These are phyloP conservation scores for Falco biarmicus DNA, from an alignment of 2,797 vertebrate species.

Conservation along the genomic window DNA sequence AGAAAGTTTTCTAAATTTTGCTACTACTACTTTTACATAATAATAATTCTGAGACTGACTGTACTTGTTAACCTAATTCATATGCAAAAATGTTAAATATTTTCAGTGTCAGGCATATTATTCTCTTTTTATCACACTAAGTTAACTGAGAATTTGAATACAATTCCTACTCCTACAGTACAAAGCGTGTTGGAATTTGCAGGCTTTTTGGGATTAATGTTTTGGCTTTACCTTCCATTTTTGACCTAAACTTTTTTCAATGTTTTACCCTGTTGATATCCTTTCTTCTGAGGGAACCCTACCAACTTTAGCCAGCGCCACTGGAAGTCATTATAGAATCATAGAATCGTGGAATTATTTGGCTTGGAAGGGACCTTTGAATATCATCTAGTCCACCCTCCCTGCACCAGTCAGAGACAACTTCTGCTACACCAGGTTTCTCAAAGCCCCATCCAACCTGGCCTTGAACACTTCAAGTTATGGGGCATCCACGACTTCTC, in stretches of 20 bases:
- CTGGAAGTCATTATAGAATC: background rate
- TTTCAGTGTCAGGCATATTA: background rate
- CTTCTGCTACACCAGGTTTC: rapidly evolving
- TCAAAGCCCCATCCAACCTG: background rate
- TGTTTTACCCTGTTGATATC: background rate
- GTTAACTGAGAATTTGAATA: background rate
- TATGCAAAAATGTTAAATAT: background rate
- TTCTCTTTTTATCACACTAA: background rate
- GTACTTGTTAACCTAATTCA: background rate
- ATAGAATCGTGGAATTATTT: background rate
- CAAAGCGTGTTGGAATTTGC: background rate
- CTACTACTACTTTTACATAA: background rate
- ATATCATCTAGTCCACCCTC: background rate
- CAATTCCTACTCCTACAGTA: background rate
- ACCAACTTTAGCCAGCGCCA: background rate
- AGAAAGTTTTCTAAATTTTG: background rate
- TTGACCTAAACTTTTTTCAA: background rate
- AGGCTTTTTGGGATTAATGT: background rate
- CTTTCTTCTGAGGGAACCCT: background rate
- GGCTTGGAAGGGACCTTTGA: background rate
- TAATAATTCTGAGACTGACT: background rate
- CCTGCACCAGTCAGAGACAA: background rate
- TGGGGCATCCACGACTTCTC: background rate
- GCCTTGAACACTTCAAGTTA: background rate
- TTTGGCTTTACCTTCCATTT: background rate